Conservation (phyloP, 2,113 vertebrate genomes). For the Leuciscus idus region DNA sequence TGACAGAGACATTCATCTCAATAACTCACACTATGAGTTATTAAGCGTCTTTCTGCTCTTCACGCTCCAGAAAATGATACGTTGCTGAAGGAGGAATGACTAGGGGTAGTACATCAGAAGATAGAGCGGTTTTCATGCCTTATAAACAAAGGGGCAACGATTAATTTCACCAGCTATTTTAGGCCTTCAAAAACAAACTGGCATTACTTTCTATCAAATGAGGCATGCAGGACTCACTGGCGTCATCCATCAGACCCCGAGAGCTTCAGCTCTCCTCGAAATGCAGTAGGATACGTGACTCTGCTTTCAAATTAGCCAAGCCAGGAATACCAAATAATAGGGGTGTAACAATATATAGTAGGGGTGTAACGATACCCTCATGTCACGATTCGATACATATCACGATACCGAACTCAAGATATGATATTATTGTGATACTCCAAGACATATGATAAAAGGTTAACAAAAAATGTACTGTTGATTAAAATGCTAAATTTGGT, state of each 20-base stretch:
- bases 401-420: too few relatives aligned
- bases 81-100: constrained; percentile 14
- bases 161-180: constrained; percentile 55
- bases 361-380: too few relatives aligned
- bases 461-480: too few relatives aligned
- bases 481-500: too few relatives aligned
- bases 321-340: too few relatives aligned
- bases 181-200: constrained; percentile 35
- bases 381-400: too few relatives aligned
- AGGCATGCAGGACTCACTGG: constrained; percentile 27
- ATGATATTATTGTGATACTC: too few relatives aligned
- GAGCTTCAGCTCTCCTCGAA: constrained; percentile 39
- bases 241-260: constrained; percentile 34
- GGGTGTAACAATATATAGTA: too few relatives aligned
- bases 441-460: too few relatives aligned
- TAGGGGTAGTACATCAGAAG: background rate
- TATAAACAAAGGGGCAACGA: constrained; percentile 40
- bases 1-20: constrained; percentile 34
- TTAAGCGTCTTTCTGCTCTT: constrained; percentile 12
- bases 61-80: constrained; percentile 28
- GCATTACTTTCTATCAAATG: constrained; percentile 47
- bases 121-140: constrained; percentile 30
- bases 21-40: constrained; percentile 5
- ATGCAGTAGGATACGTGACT: background rate
- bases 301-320: background rate